Percentiles rank a stretch among this genome's conserved stretches.
Evolutionary conservation across 2,888 invertebrate genomes (phyloP).

Genomic region (Melipona beecheii): DNA sequence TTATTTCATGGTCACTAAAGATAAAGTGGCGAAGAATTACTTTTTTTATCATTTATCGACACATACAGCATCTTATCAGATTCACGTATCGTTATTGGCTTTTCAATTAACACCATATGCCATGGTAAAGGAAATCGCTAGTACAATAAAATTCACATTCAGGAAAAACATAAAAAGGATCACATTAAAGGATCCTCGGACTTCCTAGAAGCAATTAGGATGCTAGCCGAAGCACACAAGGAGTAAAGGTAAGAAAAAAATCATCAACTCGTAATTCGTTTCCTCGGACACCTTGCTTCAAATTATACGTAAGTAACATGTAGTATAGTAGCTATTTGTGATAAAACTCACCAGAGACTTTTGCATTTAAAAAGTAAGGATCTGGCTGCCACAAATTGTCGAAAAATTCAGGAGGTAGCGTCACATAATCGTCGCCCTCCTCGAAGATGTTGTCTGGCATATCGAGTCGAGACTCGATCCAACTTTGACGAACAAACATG

Average conservation of each 20-base stretch:
- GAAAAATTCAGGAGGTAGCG: slow-evolving; percentile 91
- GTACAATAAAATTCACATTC: too few relatives aligned
- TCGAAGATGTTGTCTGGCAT: slow-evolving; percentile 92
- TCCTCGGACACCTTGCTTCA: too few relatives aligned
- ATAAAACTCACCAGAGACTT: slow-evolving; percentile 89
- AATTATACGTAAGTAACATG: too few relatives aligned
- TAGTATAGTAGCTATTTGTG: background rate
- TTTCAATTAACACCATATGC: background rate
- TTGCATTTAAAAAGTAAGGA: slow-evolving; percentile 93
- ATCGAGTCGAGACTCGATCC: slow-evolving; percentile 91
- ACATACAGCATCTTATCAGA: background rate
- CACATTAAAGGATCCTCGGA: too few relatives aligned
- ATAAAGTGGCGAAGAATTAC: background rate
- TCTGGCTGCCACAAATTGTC: slow-evolving; percentile 95
- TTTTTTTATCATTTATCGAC: background rate
- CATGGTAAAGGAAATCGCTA: too few relatives aligned
- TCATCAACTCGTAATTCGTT: too few relatives aligned
- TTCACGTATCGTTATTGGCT: background rate
- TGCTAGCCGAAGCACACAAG: too few relatives aligned
- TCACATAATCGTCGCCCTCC: slow-evolving; percentile 92
- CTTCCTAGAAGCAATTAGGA: too few relatives aligned
- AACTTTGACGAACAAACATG: slow-evolving; percentile 93
- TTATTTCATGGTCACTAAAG: background rate
- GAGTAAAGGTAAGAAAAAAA: too few relatives aligned
- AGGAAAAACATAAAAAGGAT: too few relatives aligned